These are phyloP conservation scores for Gymnocheta viridis DNA, from an alignment of 2,888 invertebrate genomes.

Conservation along the genomic window DNA sequence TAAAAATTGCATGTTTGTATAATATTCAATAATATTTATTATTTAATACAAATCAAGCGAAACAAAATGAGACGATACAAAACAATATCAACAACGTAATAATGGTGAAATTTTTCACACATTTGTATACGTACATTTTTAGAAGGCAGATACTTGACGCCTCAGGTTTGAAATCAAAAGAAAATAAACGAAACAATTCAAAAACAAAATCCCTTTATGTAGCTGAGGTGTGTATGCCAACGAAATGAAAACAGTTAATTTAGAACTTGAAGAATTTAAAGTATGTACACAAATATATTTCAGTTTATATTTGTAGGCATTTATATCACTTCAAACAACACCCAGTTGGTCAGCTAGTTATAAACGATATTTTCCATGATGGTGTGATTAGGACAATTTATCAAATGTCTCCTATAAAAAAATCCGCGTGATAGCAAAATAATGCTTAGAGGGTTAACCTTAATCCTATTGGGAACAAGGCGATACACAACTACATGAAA, in stretches of 20 bases:
- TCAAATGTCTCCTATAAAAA: too few species aligned
- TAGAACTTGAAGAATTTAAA: conserved; percentile 37
- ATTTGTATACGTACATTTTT: conserved; percentile 12
- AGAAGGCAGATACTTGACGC: conserved; percentile 57
- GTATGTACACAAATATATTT: neutral
- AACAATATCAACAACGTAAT: neutral
- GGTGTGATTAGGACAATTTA: too few species aligned
- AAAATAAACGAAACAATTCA: neutral
- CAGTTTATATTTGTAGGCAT: neutral
- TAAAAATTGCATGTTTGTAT: conserved; percentile 25
- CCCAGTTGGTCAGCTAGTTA: too few species aligned
- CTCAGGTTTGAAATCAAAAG: conserved; percentile 44
- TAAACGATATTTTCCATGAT: too few species aligned
- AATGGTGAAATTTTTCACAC: conserved; percentile 30
- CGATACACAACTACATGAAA: too few species aligned
- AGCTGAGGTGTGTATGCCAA: neutral
- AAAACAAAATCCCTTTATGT: neutral
- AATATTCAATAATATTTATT: conserved; percentile 57
- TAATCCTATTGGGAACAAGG: too few species aligned
- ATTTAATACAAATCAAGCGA: conserved; percentile 49
- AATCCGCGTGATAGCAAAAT: too few species aligned
- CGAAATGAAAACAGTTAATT: conserved; percentile 37
- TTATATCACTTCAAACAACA: neutral
- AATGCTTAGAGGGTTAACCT: too few species aligned
- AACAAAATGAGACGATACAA: conserved; percentile 33